phyloP scores from a whole-genome alignment of 2,797 vertebrate species.

The Numenius phaeopus region DNA sequence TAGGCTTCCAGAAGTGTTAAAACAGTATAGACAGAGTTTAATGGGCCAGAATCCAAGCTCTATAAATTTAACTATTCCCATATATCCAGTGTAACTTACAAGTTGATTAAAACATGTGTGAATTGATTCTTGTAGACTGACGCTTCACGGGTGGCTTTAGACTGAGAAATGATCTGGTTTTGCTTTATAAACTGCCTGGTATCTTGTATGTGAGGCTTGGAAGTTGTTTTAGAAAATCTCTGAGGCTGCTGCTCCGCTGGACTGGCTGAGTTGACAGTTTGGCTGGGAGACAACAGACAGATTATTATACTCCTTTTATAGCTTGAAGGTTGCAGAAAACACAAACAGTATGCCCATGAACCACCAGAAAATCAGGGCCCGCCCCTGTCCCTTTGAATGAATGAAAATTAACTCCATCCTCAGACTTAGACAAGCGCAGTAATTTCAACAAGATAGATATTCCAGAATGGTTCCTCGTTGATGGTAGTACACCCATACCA shows the following conservation, averaged over 20 bases:
- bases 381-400: neutral
- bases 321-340: neutral
- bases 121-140: slow-evolving; percentile 60
- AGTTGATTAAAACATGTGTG: slow-evolving; percentile 66
- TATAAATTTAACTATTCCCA: slow-evolving; percentile 72
- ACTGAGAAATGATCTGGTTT: slow-evolving; percentile 11
- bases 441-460: neutral
- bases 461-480: neutral
- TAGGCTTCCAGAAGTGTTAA: slow-evolving; percentile 56
- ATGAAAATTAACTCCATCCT: neutral
- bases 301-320: neutral
- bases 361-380: neutral
- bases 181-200: slow-evolving; percentile 4
- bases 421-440: neutral
- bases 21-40: slow-evolving; percentile 52
- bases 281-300: neutral
- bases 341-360: neutral
- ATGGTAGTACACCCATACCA: accelerated
- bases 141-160: slow-evolving; percentile 52
- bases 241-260: neutral
- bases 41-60: slow-evolving; percentile 65
- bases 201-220: neutral
- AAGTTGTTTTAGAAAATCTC: slow-evolving; percentile 1
- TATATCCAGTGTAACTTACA: slow-evolving; percentile 49
- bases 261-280: neutral